A percentile compares a stretch with the other conserved stretches of the same genome.
Evolutionary conservation across 2,888 invertebrate genomes (phyloP).

Genomic region (Parnassius glacialis): DNA sequence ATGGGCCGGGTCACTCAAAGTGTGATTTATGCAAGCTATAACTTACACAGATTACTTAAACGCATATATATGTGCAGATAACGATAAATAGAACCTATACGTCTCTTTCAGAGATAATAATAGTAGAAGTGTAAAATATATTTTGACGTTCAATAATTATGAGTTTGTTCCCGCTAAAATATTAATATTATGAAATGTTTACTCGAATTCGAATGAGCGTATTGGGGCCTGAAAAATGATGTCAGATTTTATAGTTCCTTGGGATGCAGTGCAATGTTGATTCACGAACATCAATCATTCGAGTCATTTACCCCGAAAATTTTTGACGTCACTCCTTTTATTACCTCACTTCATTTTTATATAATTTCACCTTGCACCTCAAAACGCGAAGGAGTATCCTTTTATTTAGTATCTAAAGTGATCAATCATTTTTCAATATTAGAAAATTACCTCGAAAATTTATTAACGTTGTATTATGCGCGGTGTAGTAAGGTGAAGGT

Average conservation of each 20-base stretch:
- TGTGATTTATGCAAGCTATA: constrained; percentile 49
- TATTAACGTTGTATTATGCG: constrained; percentile 25
- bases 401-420: constrained; percentile 29
- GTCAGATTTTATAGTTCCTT: constrained; percentile 55
- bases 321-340: constrained; percentile 63
- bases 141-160: background rate
- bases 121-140: constrained; percentile 39
- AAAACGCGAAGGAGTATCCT: constrained; percentile 35
- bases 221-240: constrained; percentile 41
- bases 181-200: too few species aligned
- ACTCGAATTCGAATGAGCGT: background rate
- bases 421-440: constrained; percentile 32
- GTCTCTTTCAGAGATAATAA: constrained; percentile 29
- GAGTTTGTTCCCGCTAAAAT: background rate
- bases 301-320: constrained; percentile 64
- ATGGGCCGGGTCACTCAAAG: constrained; percentile 22
- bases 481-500: constrained; percentile 14
- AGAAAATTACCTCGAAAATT: constrained; percentile 25
- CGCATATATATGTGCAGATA: constrained; percentile 49
- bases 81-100: constrained; percentile 36
- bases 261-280: constrained; percentile 57
- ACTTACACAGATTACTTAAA: constrained; percentile 51
- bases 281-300: constrained; percentile 73
- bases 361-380: constrained; percentile 49
- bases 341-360: constrained; percentile 64